Evolutionary conservation across 2,113 vertebrate species (phyloP).

Genomic region (Ploceus nigricollis): DNA sequence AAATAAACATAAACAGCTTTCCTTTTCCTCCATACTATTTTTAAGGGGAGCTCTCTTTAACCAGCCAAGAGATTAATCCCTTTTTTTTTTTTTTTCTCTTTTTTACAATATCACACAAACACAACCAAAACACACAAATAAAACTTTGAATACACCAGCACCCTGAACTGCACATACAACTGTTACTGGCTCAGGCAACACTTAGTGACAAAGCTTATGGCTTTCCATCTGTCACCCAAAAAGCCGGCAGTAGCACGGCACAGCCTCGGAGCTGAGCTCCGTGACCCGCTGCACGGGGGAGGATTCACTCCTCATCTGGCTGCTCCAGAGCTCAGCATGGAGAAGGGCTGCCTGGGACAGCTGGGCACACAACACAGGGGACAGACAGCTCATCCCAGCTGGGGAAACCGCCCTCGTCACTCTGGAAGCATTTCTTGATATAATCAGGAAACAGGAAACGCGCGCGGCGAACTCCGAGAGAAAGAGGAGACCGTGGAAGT

Average conservation of each 20-base stretch:
- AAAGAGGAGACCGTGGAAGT: background rate
- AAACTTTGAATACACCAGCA: conserved; percentile 14
- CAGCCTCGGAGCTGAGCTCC: background rate
- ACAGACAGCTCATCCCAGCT: background rate
- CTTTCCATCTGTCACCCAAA: conserved; percentile 23
- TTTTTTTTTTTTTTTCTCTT: background rate
- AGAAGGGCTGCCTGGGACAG: background rate
- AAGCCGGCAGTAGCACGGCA: background rate
- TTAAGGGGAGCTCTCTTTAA: background rate
- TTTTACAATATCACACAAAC: conserved; percentile 9
- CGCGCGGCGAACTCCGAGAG: background rate
- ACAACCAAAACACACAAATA: conserved; percentile 31
- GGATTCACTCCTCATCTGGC: background rate
- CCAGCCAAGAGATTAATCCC: background rate
- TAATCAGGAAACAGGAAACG: accelerated
- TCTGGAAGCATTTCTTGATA: background rate
- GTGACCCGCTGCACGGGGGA: background rate
- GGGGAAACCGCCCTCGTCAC: background rate
- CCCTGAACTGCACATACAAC: conserved; percentile 39
- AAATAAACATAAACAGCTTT: background rate
- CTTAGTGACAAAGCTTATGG: conserved; percentile 48
- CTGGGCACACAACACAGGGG: background rate
- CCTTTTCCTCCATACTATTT: background rate
- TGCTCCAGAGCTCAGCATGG: background rate
- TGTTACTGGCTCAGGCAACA: conserved; percentile 37